phyloP scores from a whole-genome alignment of 1,140 invertebrate species.

The Laodelphax striatellus region DNA sequence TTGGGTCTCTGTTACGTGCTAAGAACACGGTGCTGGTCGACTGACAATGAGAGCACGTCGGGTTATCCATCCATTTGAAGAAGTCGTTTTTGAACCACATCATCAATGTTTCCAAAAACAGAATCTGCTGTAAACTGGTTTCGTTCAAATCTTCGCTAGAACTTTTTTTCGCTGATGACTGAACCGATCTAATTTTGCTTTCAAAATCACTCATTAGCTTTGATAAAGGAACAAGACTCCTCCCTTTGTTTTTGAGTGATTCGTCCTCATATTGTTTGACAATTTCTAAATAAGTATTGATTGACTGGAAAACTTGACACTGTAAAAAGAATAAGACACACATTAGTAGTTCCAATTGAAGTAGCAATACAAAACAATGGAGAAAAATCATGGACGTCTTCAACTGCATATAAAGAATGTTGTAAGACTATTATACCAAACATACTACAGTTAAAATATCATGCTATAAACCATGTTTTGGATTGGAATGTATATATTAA shows the following conservation, averaged over 20 bases:
- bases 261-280: slow-evolving; percentile 10
- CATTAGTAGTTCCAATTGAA: no score
- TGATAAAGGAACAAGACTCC: slow-evolving; percentile 40
- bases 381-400: no score
- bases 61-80: slow-evolving; percentile 80
- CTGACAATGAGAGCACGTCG: slow-evolving; percentile 43
- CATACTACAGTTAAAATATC: no score
- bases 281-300: not conserved
- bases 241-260: not conserved
- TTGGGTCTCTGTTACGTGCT: not conserved
- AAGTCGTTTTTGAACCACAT: slow-evolving; percentile 87
- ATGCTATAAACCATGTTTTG: no score
- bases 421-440: no score
- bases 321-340: not conserved
- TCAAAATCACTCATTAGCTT: slow-evolving; percentile 46
- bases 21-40: not conserved
- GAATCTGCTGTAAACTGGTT: slow-evolving; percentile 50
- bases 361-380: no score
- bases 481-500: no score
- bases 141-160: slow-evolving; percentile 25
- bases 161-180: slow-evolving; percentile 32
- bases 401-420: no score
- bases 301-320: not conserved
- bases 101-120: slow-evolving; percentile 65
- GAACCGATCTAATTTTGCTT: slow-evolving; percentile 44